These are phyloP conservation scores for Chaenogobius annularis DNA, from an alignment of 2,113 vertebrate genomes.

Conservation along the genomic window DNA sequence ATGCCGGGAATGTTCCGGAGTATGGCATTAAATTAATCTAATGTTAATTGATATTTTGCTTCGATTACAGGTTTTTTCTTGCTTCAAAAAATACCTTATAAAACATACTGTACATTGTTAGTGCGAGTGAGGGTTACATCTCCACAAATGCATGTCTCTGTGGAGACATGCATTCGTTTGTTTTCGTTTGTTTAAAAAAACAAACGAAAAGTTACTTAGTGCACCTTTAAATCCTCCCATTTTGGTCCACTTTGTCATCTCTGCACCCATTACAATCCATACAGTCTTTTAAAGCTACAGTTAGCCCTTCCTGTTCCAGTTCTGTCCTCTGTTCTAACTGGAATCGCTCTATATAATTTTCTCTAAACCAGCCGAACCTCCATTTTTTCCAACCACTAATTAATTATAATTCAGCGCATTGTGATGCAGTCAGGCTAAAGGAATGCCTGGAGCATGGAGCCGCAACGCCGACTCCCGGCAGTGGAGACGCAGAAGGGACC, in stretches of 20 bases:
- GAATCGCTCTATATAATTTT: constrained; percentile 77
- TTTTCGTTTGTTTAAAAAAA: not conserved
- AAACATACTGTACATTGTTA: not conserved
- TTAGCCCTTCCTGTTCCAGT: constrained; percentile 56
- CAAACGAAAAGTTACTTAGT: not conserved
- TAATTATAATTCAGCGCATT: constrained; percentile 73
- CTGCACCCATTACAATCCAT: not conserved
- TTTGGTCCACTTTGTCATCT: not conserved
- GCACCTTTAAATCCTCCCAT: not conserved
- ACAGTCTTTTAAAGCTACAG: constrained; percentile 25
- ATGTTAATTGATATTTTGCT: no score
- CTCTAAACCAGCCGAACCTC: constrained; percentile 71
- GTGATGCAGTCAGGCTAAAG: constrained; percentile 77
- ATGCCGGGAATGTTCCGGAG: no score
- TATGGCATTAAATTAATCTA: no score
- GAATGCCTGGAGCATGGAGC: constrained; percentile 74
- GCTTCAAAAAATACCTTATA: not conserved
- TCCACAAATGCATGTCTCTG: not conserved
- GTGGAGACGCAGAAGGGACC: constrained; percentile 16
- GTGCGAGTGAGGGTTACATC: not conserved
- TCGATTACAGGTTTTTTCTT: not conserved
- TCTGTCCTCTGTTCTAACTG: constrained; percentile 68
- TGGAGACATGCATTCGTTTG: no score
- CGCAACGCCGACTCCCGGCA: constrained; percentile 55
- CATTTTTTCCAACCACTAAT: constrained; percentile 82